Conservation (phyloP, 2,888 invertebrate species). For the Drosophila lacicola region DNA sequence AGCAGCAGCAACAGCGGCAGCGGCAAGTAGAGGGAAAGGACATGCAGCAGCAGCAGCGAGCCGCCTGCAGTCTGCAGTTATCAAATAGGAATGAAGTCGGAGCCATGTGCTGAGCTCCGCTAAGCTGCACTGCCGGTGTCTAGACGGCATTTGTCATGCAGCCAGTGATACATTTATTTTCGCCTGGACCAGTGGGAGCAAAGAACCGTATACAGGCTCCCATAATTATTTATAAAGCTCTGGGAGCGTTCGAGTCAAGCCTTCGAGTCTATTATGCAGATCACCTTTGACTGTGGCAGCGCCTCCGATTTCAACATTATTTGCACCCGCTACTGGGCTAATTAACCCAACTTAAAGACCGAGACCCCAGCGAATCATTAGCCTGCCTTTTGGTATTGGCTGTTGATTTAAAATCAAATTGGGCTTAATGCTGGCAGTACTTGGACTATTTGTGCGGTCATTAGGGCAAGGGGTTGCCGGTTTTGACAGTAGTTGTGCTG, state of each 20-base stretch:
- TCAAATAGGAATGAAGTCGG: conserved; percentile 64
- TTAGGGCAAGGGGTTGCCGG: conserved; percentile 30
- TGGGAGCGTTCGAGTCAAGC: conserved; percentile 31
- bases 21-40: not conserved
- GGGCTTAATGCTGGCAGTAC: conserved; percentile 35
- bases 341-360: conserved; percentile 52
- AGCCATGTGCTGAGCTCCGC: conserved; percentile 28
- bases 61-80: conserved; percentile 49
- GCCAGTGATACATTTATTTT: conserved; percentile 62
- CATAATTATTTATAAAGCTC: conserved; percentile 55
- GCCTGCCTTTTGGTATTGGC: conserved; percentile 52
- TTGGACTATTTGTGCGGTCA: conserved; percentile 48
- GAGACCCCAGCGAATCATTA: conserved; percentile 58
- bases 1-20: conserved; percentile 15
- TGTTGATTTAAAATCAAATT: conserved; percentile 74
- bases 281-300: conserved; percentile 53
- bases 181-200: conserved; percentile 1
- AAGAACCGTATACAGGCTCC: not conserved
- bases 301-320: conserved; percentile 46
- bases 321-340: conserved; percentile 56
- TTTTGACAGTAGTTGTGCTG: conserved; percentile 19
- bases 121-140: conserved; percentile 60
- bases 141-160: conserved; percentile 75
- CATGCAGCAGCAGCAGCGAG: not conserved
- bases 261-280: conserved; percentile 58